A percentile compares a stretch with the other conserved stretches of the same genome.
phyloP scores from a whole-genome alignment of 2,113 vertebrate species.

The Aegypius monachus region DNA sequence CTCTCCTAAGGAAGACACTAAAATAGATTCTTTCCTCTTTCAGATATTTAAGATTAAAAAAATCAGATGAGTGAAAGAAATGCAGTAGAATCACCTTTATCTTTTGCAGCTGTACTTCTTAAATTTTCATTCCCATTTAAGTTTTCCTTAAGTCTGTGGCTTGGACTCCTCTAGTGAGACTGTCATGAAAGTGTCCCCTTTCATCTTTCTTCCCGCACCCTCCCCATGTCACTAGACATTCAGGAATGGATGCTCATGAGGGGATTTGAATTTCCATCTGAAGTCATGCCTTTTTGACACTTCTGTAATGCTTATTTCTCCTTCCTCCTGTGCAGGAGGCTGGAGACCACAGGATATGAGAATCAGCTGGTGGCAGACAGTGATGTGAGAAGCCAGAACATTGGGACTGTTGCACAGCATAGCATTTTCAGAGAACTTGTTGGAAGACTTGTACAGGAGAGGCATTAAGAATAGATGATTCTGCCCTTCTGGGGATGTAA shows the following conservation, averaged over 20 bases:
- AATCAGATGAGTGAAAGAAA: not conserved
- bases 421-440: slow-evolving; percentile 51
- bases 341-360: slow-evolving; percentile 19
- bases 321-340: not conserved
- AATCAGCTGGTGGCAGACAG: slow-evolving; percentile 34
- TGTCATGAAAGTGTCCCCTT: not conserved
- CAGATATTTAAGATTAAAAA: not conserved
- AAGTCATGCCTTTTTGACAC: not conserved
- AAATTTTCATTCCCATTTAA: not conserved
- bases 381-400: not conserved
- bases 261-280: not conserved
- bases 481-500: not conserved
- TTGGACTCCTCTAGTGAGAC: not conserved
- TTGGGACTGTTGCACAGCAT: not conserved
- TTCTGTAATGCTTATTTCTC: not conserved
- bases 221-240: not conserved
- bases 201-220: not conserved
- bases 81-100: not conserved
- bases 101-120: not conserved
- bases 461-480: not conserved
- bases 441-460: not conserved
- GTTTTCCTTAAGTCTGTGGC: not conserved
- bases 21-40: not conserved
- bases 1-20: not conserved
- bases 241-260: not conserved